These are phyloP conservation scores for Anarsia innoxiella DNA, from an alignment of 2,888 invertebrate species.

Conservation along the genomic window DNA sequence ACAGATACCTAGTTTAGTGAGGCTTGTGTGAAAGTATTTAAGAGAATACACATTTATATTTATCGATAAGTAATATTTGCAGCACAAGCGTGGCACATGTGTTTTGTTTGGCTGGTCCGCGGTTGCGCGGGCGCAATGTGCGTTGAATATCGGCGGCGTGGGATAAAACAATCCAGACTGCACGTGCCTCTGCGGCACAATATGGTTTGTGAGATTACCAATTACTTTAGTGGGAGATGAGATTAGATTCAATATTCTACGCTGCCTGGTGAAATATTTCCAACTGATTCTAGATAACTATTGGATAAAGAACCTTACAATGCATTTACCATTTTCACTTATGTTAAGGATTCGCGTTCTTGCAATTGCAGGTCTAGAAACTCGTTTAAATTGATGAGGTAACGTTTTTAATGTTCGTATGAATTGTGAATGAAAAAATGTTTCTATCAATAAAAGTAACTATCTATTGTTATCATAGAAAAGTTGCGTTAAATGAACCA, in stretches of 20 bases:
- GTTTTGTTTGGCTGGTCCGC: constrained; percentile 43
- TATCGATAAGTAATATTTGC: constrained; percentile 11
- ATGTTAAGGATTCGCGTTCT: too few relatives aligned
- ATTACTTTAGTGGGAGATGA: constrained; percentile 46
- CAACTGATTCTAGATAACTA: neutral
- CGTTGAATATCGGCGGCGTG: constrained; percentile 49
- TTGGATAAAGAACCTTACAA: too few relatives aligned
- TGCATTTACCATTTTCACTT: too few relatives aligned
- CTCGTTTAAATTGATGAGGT: neutral
- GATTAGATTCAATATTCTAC: constrained; percentile 32
- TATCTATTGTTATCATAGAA: too few relatives aligned
- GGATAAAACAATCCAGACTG: constrained; percentile 53
- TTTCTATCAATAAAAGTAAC: too few relatives aligned
- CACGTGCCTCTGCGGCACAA: constrained; percentile 46
- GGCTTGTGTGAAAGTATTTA: constrained; percentile 11
- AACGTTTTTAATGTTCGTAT: too few relatives aligned
- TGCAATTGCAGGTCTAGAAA: too few relatives aligned
- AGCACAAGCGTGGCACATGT: constrained; percentile 38
- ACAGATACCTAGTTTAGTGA: too few relatives aligned
- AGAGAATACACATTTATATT: neutral
- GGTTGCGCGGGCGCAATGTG: constrained; percentile 30
- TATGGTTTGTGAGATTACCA: constrained; percentile 44
- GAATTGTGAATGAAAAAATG: too few relatives aligned
- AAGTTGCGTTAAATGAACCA: too few relatives aligned
- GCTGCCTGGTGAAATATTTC: neutral